Base-by-base conservation (phyloP, 2,888 invertebrate genomes). In the Melitaea athalia region DNA sequence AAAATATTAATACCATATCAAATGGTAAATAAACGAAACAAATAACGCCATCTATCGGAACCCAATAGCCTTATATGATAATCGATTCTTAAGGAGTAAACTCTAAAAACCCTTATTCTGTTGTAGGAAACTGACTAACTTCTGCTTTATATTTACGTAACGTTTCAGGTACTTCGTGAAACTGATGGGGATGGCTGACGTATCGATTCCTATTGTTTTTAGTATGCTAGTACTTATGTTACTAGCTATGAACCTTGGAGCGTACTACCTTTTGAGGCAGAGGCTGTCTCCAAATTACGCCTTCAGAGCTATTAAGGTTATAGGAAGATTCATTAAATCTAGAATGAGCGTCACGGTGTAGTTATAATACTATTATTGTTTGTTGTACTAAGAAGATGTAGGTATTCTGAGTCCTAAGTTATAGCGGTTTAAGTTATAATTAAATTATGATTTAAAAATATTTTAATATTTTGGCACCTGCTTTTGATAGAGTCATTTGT, bases 211-310 rank as follows among this genome's bases (percentile, higher is more conserved):
- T 94, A 79, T 94, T 24, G 95, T 97, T 74, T 88, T 97, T 3
- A 78, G 87, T 0, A 95, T 95, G 5, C 85, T 97, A n/a, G 66
- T 94, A 0, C 72, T 86, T 0, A 95, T 95, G 79, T 92, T 95
- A 33, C 59, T 96, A 0, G 72, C 94, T 0, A 95, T 96, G 83
- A 95, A 96, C 74, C 82, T 94, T 0, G 84, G 94, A 0, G 94
- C 95, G 0, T 97, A 95, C 85, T 96, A 97, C 81, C 87, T 97
- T 72, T 88, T 97, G 14, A 92, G 95, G 67, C 95, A 96, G 80
- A 93, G 97, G 33, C 84, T 97, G 12, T 94, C 94, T 3, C 95
- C 96, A 0, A 95, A 94, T 78, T 95, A 95, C 78, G 95, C 95
- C 0, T 96, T 96, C 83, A 93, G 95, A 67, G 94, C 96, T 3